Evolutionary conservation across 1,140 invertebrate species (phyloP), one percentile per base, ranked within the genome.

Genomic region (Acromyrmex echinatior): DNA sequence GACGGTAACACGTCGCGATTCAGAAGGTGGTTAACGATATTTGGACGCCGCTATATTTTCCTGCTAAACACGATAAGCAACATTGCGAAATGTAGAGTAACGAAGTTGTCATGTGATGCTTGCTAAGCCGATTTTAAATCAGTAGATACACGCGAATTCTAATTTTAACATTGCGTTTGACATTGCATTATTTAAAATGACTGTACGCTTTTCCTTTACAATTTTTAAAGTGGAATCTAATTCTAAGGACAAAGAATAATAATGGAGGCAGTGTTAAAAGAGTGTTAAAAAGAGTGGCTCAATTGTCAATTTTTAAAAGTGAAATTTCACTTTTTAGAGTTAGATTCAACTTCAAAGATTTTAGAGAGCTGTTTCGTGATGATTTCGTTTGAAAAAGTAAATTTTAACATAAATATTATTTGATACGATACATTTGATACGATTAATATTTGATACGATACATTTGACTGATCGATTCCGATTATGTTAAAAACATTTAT

Each of bases 21-120:
- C 66, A n/a, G 51, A 51, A 84, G 58, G 58, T 28, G 73, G 70
- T 84, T 84, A 35, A 51, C 80, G 53, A 60, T 84, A 71, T 81
- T 71, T 71, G 51, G 35, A 45, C 3, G 66, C 35, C 35, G 65
- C 21, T 71, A 71, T 28, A 58, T 58, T 81, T 60, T 71, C 51
- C 21, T 21, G 65, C 16, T 66, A 68, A 68, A 68, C 56, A 60
- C 31, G 53, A 12, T 12, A 35, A 28, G 71, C 28, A 58, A 58
- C 31, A 35, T 35, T 25, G 31, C 65, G 49, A 9, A 51, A 53
- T n/a, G 18, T 21, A 5, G 7, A 18, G 76, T 16, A 28, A 45
- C 76, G 25, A 45, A 63, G 31, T 35, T 35, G 49, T 56, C 73
- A 25, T n/a, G n/a, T 4, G 53, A 39, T 12, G 31, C 14, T 35